phyloP scores from a whole-genome alignment of 2,888 invertebrate genomes.

The Pollenia labialis region DNA sequence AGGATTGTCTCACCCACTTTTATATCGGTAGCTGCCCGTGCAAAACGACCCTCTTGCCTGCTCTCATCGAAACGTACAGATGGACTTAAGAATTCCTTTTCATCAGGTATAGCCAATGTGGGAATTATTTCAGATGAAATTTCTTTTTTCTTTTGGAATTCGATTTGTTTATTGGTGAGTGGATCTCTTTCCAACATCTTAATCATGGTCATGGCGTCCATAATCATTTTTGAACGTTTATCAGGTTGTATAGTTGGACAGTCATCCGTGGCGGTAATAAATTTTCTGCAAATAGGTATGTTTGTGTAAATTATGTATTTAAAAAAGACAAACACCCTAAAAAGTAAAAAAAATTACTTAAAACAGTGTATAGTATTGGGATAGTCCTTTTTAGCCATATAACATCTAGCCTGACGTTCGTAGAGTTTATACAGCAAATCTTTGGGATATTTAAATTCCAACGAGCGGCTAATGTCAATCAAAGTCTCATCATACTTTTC shows the following conservation, averaged over 20 bases:
- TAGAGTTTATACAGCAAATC: slow-evolving; percentile 90
- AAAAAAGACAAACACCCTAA: background rate
- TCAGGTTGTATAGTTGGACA: slow-evolving; percentile 86
- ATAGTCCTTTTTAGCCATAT: slow-evolving; percentile 88
- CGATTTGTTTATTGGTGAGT: slow-evolving; percentile 82
- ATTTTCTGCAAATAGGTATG: slow-evolving; percentile 84
- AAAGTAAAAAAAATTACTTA: slow-evolving; percentile 21
- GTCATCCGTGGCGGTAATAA: slow-evolving; percentile 88
- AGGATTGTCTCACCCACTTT: slow-evolving; percentile 89
- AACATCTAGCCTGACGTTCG: slow-evolving; percentile 90
- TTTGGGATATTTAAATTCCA: slow-evolving; percentile 88
- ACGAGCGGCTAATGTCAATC: slow-evolving; percentile 89
- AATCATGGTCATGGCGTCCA: slow-evolving; percentile 89
- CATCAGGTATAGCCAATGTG: slow-evolving; percentile 75
- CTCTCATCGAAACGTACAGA: slow-evolving; percentile 87
- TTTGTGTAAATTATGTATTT: background rate
- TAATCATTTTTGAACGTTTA: slow-evolving; percentile 87
- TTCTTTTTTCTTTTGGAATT: slow-evolving; percentile 76
- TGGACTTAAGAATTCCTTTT: slow-evolving; percentile 85
- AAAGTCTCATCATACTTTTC: slow-evolving; percentile 88
- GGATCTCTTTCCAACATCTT: slow-evolving; percentile 88
- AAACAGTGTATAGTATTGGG: slow-evolving; percentile 85
- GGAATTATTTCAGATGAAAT: slow-evolving; percentile 46
- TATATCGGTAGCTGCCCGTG: slow-evolving; percentile 88
- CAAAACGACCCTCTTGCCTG: slow-evolving; percentile 89